Evolutionary conservation across 2,113 vertebrate species (phyloP).

Genomic region (Xenopus tropicalis): UCB_Xtro_10.0 CM004447.2:57666001-57666500

Average conservation of each 20-base stretch:
- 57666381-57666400: conserved; percentile 92
- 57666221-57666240: not conserved
- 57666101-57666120: too few relatives aligned
- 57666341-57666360: conserved; percentile 87
- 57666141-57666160: too few relatives aligned
- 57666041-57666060: too few relatives aligned
- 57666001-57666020: too few relatives aligned
- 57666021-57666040: too few relatives aligned
- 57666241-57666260: conserved; percentile 97
- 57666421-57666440: conserved; percentile 98
- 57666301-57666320: conserved; percentile 81
- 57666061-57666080: too few relatives aligned
- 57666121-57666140: too few relatives aligned
- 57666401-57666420: conserved; percentile 88
- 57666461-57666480: conserved; percentile 91
- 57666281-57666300: conserved; percentile 87
- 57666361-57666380: conserved; percentile 87
- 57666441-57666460: conserved; percentile 93
- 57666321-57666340: conserved; percentile 96
- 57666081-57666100: too few relatives aligned
- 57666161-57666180: too few relatives aligned
- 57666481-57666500: too few relatives aligned
- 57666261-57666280: conserved; percentile 91
- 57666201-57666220: too few relatives aligned
- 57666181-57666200: too few relatives aligned